phyloP scores from a whole-genome alignment of 2,888 invertebrate genomes.

The Cheilosia scutellata region DNA sequence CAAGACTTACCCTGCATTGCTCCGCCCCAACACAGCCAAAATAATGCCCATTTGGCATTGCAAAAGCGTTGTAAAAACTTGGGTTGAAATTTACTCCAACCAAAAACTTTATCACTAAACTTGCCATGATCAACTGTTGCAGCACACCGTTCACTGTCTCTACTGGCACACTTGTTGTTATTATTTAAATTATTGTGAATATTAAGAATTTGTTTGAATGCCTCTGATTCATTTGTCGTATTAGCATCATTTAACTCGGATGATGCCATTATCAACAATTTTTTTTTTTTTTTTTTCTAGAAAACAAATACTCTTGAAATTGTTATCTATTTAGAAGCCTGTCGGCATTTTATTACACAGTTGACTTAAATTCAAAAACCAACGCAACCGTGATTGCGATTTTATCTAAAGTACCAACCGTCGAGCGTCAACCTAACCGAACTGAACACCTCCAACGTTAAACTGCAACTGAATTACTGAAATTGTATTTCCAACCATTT shows the following conservation, averaged over 20 bases:
- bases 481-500: constrained; percentile 34
- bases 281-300: too few species aligned
- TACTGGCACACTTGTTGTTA: constrained; percentile 78
- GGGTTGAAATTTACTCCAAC: constrained; percentile 89
- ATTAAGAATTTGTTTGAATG: constrained; percentile 71
- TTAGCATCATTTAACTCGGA: constrained; percentile 32
- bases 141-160: constrained; percentile 60
- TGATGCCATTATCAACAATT: constrained; percentile 44
- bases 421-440: constrained; percentile 44
- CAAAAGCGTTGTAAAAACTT: constrained; percentile 88
- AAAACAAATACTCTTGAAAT: not conserved
- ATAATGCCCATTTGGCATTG: constrained; percentile 91
- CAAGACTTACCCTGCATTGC: constrained; percentile 88
- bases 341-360: constrained; percentile 5
- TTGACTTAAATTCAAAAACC: not conserved
- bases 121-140: constrained; percentile 42
- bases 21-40: constrained; percentile 92
- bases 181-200: constrained; percentile 79
- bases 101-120: constrained; percentile 84
- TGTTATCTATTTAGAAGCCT: constrained; percentile 2
- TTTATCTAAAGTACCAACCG: not conserved
- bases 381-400: not conserved
- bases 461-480: constrained; percentile 72
- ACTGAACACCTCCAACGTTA: constrained; percentile 59
- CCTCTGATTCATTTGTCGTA: constrained; percentile 22